These are phyloP conservation scores for Malthinus flaveolus DNA, from an alignment of 2,888 invertebrate genomes.

Conservation along the genomic window DNA sequence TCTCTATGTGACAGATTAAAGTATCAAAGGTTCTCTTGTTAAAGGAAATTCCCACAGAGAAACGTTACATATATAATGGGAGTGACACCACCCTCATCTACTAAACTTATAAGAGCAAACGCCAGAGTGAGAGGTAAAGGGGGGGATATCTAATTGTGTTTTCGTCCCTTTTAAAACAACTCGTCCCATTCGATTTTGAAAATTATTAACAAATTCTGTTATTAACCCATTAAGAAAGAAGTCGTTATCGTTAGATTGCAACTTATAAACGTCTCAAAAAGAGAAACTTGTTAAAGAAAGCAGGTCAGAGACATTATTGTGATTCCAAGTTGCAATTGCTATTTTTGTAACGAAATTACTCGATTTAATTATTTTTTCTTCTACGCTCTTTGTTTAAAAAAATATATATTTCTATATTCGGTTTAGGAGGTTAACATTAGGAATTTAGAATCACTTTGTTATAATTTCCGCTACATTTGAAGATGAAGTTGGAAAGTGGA, in stretches of 20 bases:
- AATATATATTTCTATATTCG: conserved; percentile 4
- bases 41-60: conserved; percentile 26
- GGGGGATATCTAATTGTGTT: conserved; percentile 1
- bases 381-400: not conserved
- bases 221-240: too few relatives aligned
- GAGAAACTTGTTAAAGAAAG: conserved; percentile 22
- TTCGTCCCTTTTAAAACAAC: not conserved
- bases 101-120: too few relatives aligned
- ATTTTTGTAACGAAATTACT: conserved; percentile 12
- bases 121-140: too few relatives aligned
- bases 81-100: conserved; percentile 17
- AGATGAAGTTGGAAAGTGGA: not conserved
- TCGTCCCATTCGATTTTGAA: too few relatives aligned
- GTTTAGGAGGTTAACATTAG: conserved; percentile 4
- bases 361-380: conserved; percentile 1
- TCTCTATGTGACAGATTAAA: conserved; percentile 25
- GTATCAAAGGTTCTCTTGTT: conserved; percentile 28
- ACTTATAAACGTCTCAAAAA: conserved; percentile 1
- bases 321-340: conserved; percentile 7
- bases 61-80: conserved; percentile 21
- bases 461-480: conserved; percentile 16
- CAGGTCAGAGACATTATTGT: conserved; percentile 18
- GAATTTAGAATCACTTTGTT: conserved; percentile 7
- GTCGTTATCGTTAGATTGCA: too few relatives aligned
- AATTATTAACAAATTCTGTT: not conserved